phyloP scores from a whole-genome alignment of 37 sponge, comb jelly and placozoan species.

The Lycopodina hypogea region DNA sequence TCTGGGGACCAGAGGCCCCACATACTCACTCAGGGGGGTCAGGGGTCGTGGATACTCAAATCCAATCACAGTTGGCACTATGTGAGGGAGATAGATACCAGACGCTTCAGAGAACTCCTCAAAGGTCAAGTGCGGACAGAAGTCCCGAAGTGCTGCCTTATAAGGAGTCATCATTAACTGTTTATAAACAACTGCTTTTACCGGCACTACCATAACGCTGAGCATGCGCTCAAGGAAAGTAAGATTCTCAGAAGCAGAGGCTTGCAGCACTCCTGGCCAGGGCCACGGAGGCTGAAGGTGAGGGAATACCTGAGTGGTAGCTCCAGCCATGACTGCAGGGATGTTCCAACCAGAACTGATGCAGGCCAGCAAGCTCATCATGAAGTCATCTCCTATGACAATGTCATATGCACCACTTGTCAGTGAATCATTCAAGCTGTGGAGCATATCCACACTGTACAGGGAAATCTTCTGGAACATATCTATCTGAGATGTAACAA shows the following conservation, averaged over 20 bases:
- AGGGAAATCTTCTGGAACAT: background rate
- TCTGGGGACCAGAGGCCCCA: constrained; percentile 37
- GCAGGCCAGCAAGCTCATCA: background rate
- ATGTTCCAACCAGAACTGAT: background rate
- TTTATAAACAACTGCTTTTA: background rate
- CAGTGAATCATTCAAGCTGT: background rate
- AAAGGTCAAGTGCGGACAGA: background rate
- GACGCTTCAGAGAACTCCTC: background rate
- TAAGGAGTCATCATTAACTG: background rate
- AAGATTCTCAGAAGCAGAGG: background rate
- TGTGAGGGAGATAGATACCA: constrained; percentile 13
- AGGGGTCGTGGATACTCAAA: constrained; percentile 47
- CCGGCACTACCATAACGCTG: background rate
- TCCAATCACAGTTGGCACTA: constrained; percentile 38
- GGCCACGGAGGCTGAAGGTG: constrained; percentile 3
- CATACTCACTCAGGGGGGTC: constrained; percentile 31
- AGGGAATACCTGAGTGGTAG: background rate
- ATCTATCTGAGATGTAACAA: background rate
- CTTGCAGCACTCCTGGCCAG: background rate
- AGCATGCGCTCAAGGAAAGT: background rate
- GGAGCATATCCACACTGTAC: background rate
- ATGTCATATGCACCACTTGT: background rate
- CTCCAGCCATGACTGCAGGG: background rate
- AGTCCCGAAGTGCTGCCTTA: background rate
- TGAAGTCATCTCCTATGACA: background rate